Base-by-base conservation (phyloP, 64 coral and sea anemone genomes). In the Exaiptasia diaphana region DNA sequence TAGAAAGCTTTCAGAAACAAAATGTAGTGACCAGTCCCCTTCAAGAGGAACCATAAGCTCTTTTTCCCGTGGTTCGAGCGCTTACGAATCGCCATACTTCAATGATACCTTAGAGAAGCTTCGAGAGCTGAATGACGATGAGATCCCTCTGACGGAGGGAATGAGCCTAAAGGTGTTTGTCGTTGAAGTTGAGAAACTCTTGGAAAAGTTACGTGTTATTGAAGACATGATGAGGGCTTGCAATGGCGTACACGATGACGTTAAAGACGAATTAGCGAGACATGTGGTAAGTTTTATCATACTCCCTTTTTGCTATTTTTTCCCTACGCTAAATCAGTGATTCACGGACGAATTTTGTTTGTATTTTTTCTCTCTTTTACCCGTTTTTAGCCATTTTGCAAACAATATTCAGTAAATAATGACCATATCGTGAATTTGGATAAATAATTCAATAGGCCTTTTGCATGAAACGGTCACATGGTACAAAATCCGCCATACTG, bases 211-310 rank as follows among this genome's bases (percentile, higher is more conserved):
- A 32, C 86, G 74, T 25, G 67, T 77, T 5, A 94, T 94, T 41
- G 91, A 94, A 64, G 91, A 94, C 24, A 71, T 94, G 79, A 89
- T 94, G 50, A 73, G 69, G 22, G 67, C 78, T 2, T 77, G 82
- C 8, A 42, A 59, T 34, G 60, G 65, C 32, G 38, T 72, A 18
- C 78, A 89, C 0, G 79, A 93, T 9, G 74, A 83, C 55, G 67
- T 89, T 31, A 83, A 88, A 50, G 79, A 89, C 20, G 91, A 93
- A 65, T 50, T 93, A 41, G 86, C 91, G 0, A 93, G 86, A 79
- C 91, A 93, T 37, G 91, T 93, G 91, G 91, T 93, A 79, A 69
- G 85, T 78, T 35, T 35, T n/a, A n/a, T n/a, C n/a, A n/a, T n/a
- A n/a, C n/a, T n/a, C n/a, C n/a, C n/a, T n/a, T n/a, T n/a, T n/a